Conservation (phyloP, 2,888 invertebrate species). For the Coremacera marginata region DNA sequence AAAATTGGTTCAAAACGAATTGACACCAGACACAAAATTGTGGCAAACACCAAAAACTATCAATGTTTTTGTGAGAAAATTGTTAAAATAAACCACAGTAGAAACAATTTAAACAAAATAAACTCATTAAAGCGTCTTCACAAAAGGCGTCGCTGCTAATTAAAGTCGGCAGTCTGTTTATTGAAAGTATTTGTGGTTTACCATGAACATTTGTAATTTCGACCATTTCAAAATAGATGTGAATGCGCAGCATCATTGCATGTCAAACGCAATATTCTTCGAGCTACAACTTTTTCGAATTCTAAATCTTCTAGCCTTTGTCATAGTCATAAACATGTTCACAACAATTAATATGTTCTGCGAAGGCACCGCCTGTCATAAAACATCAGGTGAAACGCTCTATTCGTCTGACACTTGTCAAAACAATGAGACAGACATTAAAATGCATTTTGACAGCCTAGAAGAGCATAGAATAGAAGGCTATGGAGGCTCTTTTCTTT, state of each 20-base stretch:
- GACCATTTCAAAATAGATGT: neutral
- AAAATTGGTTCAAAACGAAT: neutral
- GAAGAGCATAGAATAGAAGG: neutral
- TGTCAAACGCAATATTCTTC: neutral
- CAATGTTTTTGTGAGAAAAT: neutral
- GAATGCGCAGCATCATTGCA: neutral
- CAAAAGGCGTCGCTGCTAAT: neutral
- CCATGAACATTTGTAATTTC: neutral
- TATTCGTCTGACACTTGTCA: neutral
- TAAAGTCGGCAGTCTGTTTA: neutral
- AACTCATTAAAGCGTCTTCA: neutral
- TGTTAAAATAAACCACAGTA: conserved; percentile 12
- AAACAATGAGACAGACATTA: conserved; percentile 8
- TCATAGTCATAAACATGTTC: neutral
- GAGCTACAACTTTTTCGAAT: no score
- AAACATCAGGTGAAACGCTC: conserved; percentile 1
- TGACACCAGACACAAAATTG: neutral
- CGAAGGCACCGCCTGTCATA: neutral
- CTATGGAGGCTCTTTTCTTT: neutral
- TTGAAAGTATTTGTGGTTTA: neutral
- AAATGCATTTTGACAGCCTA: neutral
- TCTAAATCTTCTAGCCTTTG: no score
- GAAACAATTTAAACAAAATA: conserved; percentile 2
- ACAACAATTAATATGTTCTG: no score
- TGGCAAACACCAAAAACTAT: neutral